phyloP scores from a whole-genome alignment of 2,888 invertebrate species.

The Falcaria lacertinaria region DNA sequence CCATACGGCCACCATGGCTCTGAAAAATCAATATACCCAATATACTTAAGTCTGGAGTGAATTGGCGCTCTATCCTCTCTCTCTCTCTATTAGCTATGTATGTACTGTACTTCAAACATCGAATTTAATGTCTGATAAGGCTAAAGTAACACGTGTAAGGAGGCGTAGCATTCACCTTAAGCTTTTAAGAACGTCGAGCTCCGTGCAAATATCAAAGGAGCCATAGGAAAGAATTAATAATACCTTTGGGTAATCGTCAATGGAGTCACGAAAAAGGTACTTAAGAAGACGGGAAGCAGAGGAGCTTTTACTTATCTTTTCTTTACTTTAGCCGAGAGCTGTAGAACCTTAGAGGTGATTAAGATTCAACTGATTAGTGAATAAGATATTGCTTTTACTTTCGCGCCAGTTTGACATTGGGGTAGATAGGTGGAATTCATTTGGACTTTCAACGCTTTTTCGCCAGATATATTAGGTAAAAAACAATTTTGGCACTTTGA shows the following conservation, averaged over 20 bases:
- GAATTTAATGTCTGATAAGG: neutral
- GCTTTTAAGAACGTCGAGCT: constrained; percentile 14
- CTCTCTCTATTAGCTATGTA: too few species aligned
- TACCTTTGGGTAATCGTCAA: constrained; percentile 31
- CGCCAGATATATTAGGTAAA: too few species aligned
- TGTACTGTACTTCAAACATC: too few species aligned
- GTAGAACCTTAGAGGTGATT: constrained; percentile 42
- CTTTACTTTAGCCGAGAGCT: constrained; percentile 34
- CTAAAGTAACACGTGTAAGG: neutral
- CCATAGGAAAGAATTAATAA: constrained; percentile 34
- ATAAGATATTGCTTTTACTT: constrained; percentile 39
- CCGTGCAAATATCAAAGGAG: constrained; percentile 19
- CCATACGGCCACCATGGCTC: too few species aligned
- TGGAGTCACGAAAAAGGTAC: constrained; percentile 27
- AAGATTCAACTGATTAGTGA: constrained; percentile 47
- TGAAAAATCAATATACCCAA: too few species aligned
- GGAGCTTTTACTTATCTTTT: constrained; percentile 35
- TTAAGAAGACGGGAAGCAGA: constrained; percentile 25
- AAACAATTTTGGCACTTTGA: too few species aligned
- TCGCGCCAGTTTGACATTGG: constrained; percentile 14
- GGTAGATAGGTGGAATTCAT: constrained; percentile 14
- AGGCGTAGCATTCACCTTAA: neutral
- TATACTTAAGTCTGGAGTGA: too few species aligned
- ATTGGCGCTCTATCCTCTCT: too few species aligned
- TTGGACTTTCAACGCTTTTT: neutral